Evolutionary conservation across 2,888 invertebrate genomes (phyloP).

Genomic region (Labia minor): DNA sequence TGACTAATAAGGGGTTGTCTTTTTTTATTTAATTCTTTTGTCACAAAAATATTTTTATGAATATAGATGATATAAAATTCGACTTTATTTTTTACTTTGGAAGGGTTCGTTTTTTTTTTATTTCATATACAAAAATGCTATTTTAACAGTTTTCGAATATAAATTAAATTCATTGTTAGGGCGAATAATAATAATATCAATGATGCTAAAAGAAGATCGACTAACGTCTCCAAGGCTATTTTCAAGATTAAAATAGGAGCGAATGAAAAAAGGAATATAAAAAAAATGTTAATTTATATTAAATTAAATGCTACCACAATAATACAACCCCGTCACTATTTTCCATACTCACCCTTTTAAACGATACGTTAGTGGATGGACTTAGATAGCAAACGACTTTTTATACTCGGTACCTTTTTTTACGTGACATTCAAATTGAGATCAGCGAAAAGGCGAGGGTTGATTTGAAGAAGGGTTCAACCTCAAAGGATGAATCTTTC

Average conservation of each 20-base stretch:
- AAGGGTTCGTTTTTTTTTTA: no score
- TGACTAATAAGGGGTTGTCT: no score
- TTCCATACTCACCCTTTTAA: not conserved
- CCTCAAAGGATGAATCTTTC: not conserved
- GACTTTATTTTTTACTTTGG: no score
- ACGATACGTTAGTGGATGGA: not conserved
- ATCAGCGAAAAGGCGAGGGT: not conserved
- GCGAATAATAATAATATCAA: not conserved
- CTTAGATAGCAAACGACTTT: not conserved
- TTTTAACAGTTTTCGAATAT: no score
- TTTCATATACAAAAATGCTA: no score
- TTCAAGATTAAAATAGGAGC: not conserved
- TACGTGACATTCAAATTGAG: slow-evolving; percentile 5
- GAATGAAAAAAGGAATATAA: no score
- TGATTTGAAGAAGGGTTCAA: not conserved
- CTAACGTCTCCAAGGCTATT: not conserved
- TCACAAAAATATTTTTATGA: no score
- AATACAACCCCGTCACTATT: not conserved
- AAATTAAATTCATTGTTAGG: no score
- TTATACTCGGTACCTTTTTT: not conserved
- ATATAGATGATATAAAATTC: no score
- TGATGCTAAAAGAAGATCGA: no score
- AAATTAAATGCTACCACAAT: slow-evolving; percentile 8
- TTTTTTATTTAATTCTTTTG: no score
- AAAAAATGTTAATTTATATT: slow-evolving; percentile 8